Base-by-base conservation (phyloP, 2,888 invertebrate genomes). In the Teleiodes luculella region DNA sequence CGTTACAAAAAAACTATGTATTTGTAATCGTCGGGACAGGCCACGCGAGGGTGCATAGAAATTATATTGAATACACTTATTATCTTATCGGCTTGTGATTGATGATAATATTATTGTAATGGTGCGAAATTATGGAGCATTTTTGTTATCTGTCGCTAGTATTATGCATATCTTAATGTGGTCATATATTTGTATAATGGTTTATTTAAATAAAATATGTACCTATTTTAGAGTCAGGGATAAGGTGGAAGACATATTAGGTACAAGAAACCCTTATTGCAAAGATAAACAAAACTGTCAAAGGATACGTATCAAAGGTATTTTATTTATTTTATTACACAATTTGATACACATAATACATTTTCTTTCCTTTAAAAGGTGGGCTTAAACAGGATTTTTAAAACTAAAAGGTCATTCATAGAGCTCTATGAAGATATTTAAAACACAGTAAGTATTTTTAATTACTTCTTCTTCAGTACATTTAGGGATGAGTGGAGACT, bases 21-120 rank as follows among this genome's bases (percentile, higher is more conserved):
- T 71, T 66, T 69, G 65, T 78, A 75, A 77, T 76, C 4, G n/a
- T 13, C 11, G 16, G n/a, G 71, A 77, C 71, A 51, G 52, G 47
- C 55, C 43, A 43, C 52, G 67, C 52, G 67, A 69, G 77, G 86
- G 85, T 84, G 85, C 78, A 86, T 85, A 82, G 68, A 76, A 73
- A 83, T n/a, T n/a, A n/a, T n/a, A n/a, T 80, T 80, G 79, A 73
- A 78, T 78, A 76, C 71, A 68, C 68, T 80, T 78, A 80, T 80
- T 80, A 82, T 83, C 80, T 82, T 81, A 84, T 81, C 81, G 77
- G 71, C 62, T 63, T 48, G 58, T 83, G 82, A 83, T 83, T 68
- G 77, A 83, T 82, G 72, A 68, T 72, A 60, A 56, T 72, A 76
- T 74, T 75, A 73, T 67, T 64, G 62, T 74, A 76, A 78, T 76